Evolutionary conservation across 1,140 invertebrate species (phyloP), one percentile per base, ranked within the genome.

Genomic region (Drosophila mauritiana): DNA sequence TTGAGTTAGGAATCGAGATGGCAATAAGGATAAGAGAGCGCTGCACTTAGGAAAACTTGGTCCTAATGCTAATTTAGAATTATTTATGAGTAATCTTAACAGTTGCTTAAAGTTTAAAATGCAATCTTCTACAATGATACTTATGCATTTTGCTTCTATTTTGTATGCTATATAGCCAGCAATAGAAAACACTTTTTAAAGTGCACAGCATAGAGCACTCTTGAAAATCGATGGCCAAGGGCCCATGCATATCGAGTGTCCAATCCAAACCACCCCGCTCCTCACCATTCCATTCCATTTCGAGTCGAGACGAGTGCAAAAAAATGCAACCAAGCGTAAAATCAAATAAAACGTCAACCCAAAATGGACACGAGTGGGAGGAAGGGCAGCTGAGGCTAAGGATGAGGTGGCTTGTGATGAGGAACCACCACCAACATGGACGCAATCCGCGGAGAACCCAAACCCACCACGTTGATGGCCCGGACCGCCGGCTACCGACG

Each of bases 301-400:
- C 31, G 45, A 61, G 78, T 46, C 22, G 45, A 61, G 78, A 59
- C 75, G 78, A 81, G 80, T 83, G 80, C 80, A 83, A 59, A 76
- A 69, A 84, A 89, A 84, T 52, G 80, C 83, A 89, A 51, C 83
- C 72, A 89, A 84, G 83, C 83, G 83, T 78, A 84, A 88, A 88
- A 88, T 88, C 83, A 88, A 88, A 88, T 88, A 88, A 89, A 88
- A 84, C 84, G 83, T 85, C 82, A 85, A 82, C 78, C 77, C 83
- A 51, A 59, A 68, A 73, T 75, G 70, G 70, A 65, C 55, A 25
- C 56, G 73, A 76, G 62, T 65, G 69, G 51, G 69, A 42, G 57
- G 31, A 62, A 61, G 65, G 64, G 15, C 43, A n/a, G 43, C 27
- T 22, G 20, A 13, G 20, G 46, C 10, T 48, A 36, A 15, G 56